These are phyloP conservation scores for Pao palembangensis DNA, from an alignment of 2,113 vertebrate species.

Conservation along the genomic window DNA sequence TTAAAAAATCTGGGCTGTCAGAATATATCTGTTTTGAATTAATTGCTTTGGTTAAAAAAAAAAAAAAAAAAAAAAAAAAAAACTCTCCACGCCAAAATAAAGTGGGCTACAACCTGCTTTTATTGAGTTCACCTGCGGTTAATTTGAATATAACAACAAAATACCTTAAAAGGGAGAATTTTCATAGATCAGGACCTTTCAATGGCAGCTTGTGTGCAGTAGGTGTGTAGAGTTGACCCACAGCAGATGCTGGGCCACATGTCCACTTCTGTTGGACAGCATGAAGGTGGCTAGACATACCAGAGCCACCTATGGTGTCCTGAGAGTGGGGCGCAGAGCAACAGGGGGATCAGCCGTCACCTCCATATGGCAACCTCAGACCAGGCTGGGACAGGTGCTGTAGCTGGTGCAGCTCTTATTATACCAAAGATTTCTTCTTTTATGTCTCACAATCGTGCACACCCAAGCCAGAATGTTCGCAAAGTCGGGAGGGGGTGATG, in stretches of 20 bases:
- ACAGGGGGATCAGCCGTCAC: constrained; percentile 42
- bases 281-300: constrained; percentile 50
- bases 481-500: constrained; percentile 31
- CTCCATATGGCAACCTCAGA: constrained; percentile 56
- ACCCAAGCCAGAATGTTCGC: constrained; percentile 33
- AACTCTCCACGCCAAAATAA: no score
- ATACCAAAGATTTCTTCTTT: no score
- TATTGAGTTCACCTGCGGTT: neutral
- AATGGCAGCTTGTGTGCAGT: neutral
- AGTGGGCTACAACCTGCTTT: neutral
- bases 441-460: no score
- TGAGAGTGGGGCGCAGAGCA: constrained; percentile 42
- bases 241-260: constrained; percentile 69
- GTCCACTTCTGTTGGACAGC: constrained; percentile 67
- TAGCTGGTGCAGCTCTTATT: neutral
- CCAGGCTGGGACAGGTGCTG: constrained; percentile 5
- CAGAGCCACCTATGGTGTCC: constrained; percentile 50
- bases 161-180: no score
- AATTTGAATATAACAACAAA: no score
- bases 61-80: no score
- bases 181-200: no score
- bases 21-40: no score
- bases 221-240: constrained; percentile 5
- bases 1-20: no score
- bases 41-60: no score